Conservation (phyloP, 2,113 vertebrate genomes). For the western clawed frog (Xenopus tropicalis) region UCB_Xtro_10.0 CM004445.2:138810001-138810500, state of each 20-base stretch:
- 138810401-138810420: background rate
- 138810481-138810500: background rate
- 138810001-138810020: too few relatives aligned
- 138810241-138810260: background rate
- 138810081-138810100: background rate
- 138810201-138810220: slow-evolving; percentile 1
- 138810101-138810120: too few relatives aligned
- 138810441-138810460: background rate
- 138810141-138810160: background rate
- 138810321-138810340: background rate
- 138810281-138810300: background rate
- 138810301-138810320: background rate
- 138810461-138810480: background rate
- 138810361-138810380: background rate
- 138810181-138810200: slow-evolving; percentile 1
- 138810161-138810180: background rate
- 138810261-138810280: background rate
- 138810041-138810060: too few relatives aligned
- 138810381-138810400: background rate
- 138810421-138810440: background rate
- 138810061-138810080: too few relatives aligned
- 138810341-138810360: background rate
- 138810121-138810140: background rate
- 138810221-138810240: background rate
- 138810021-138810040: too few relatives aligned